Base-by-base conservation (phyloP, 2,888 invertebrate species). In the Drosophila pegasa region DNA sequence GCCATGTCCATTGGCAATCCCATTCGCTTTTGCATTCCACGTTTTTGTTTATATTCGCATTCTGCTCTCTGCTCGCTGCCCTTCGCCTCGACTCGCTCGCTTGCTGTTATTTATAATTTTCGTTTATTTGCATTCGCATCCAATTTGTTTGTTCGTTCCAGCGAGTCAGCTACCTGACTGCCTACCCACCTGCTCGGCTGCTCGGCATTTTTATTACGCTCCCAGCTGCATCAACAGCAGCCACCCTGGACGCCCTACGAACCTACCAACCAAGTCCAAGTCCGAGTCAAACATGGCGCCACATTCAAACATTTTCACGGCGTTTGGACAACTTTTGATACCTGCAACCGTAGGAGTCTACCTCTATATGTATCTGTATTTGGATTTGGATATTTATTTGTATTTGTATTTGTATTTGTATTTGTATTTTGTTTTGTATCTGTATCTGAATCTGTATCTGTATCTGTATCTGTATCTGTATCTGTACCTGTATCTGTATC, bases 51-150 rank as follows among this genome's bases (percentile, higher is more conserved):
- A 40, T 43, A 52, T 69, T 74, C 52, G 43, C 35, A 54, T 76
- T 57, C 37, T 60, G 54, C 25, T 33, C 29, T 41, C 68, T 48
- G 61, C 48, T 63, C 40, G 62, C 47, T 56, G 35, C 60, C 41
- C 54, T 63, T 61, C 41, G 67, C 48, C 48, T 29, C 20, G 45
- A 37, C 75, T 69, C 63, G 59, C 56, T 61, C 62, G 66, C 61
- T 79, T 81, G 74, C 80, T 88, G 88, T 88, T 88, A 85, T 89
- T 89, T 89, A 87, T 86, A 86, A 89, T 90, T 89, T 90, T 88
- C 87, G 87, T 90, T 89, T 90, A 88, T 90, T 89, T 89, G 86
- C 90, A 88, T 88, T 90, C 87, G 84, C 90, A 90, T 90, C 88
- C 90, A 89, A 90, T 89, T 89, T 90, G 88, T 83, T 88, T 77